Evolutionary conservation across 2,113 vertebrate genomes (phyloP).

Genomic region (Egretta garzetta): DNA sequence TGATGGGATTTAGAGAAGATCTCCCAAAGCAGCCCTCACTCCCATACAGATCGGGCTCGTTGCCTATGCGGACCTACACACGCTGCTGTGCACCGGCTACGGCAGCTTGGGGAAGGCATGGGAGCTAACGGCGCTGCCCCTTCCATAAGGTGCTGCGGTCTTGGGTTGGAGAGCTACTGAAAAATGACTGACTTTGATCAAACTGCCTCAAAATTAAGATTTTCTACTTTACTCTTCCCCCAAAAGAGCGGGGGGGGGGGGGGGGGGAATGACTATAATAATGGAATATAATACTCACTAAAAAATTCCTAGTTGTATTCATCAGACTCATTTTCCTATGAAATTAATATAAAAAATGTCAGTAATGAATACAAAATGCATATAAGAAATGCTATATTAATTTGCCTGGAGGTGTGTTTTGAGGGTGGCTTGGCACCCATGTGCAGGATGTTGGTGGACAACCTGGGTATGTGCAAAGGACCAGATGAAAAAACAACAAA

Average conservation of each 20-base stretch:
- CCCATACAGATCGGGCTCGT: not conserved
- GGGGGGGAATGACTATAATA: not conserved
- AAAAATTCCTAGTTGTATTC: not conserved
- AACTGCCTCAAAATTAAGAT: not conserved
- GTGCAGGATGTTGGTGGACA: not conserved
- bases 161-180: not conserved
- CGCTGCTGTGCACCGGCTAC: accelerated
- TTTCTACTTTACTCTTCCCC: not conserved
- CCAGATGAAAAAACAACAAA: not conserved
- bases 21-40: not conserved
- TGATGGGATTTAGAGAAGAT: not conserved
- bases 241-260: not conserved
- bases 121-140: accelerated
- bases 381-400: not conserved
- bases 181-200: not conserved
- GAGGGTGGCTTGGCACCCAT: accelerated
- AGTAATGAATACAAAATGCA: accelerated
- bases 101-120: not conserved
- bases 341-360: not conserved
- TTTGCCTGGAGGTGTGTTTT: not conserved
- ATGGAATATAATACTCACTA: not conserved
- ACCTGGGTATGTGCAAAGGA: not conserved
- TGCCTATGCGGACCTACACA: accelerated
- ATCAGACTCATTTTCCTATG: not conserved
- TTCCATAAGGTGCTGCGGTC: not conserved